These are phyloP conservation scores for Montipora efflorescens DNA, from an alignment of 64 coral and sea anemone genomes.

Conservation along the genomic window DNA sequence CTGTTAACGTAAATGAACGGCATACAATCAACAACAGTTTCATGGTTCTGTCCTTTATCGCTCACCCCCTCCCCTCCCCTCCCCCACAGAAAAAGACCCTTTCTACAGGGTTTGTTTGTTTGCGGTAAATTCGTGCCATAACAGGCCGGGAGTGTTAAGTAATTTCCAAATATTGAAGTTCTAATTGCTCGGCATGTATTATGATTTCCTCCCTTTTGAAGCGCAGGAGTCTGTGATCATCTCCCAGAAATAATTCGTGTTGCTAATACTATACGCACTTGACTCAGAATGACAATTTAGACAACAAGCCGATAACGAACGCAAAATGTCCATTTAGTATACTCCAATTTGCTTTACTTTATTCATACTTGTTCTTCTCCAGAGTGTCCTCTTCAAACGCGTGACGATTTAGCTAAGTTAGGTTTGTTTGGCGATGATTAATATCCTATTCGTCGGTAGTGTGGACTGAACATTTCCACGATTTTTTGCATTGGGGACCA, in stretches of 20 bases:
- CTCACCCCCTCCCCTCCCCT: too few relatives aligned
- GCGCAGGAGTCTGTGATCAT: background rate
- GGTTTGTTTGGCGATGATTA: slow-evolving; percentile 27
- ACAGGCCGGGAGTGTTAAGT: background rate
- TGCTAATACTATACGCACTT: slow-evolving; percentile 3
- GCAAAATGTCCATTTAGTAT: background rate
- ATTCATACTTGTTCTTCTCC: background rate
- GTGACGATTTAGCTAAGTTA: background rate
- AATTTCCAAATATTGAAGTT: background rate
- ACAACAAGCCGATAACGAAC: slow-evolving; percentile 41
- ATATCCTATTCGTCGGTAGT: slow-evolving; percentile 13
- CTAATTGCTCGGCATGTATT: background rate
- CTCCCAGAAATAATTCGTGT: slow-evolving; percentile 8
- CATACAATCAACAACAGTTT: too few relatives aligned
- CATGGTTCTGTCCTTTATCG: too few relatives aligned
- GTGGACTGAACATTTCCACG: background rate
- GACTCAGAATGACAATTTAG: slow-evolving; percentile 47
- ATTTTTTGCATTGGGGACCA: background rate
- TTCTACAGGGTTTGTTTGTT: too few relatives aligned
- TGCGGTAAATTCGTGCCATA: too few relatives aligned
- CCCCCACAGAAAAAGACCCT: too few relatives aligned
- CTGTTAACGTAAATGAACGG: too few relatives aligned
- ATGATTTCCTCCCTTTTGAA: background rate
- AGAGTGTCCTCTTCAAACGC: background rate
- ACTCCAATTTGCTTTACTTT: slow-evolving; percentile 6